These are phyloP conservation scores for Manacus vitellinus DNA, from an alignment of 2,113 vertebrate species.

Conservation along the genomic window DNA sequence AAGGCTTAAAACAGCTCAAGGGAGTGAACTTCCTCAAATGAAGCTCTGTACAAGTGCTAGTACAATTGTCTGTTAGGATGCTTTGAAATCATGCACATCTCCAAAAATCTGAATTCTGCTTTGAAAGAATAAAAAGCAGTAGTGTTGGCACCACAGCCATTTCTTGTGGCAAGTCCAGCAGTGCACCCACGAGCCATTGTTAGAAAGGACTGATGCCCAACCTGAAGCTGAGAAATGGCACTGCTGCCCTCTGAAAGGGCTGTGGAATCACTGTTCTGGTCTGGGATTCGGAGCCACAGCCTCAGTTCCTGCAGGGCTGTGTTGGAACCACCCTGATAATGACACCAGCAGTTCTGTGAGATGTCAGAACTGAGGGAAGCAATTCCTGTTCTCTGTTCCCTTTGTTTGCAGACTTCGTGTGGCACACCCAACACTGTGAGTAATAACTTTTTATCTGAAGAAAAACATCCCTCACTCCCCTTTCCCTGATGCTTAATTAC, in stretches of 20 bases:
- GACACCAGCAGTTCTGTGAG: neutral
- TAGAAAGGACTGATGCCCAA: neutral
- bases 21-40: neutral
- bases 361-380: neutral
- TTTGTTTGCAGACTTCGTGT: neutral
- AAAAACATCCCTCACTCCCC: neutral
- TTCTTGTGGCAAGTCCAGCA: neutral
- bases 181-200: neutral
- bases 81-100: neutral
- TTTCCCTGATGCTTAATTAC: neutral
- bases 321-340: fast-evolving
- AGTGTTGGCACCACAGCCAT: fast-evolving
- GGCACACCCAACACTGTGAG: neutral
- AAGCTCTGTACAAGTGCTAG: neutral
- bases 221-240: neutral
- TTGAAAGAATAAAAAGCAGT: neutral
- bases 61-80: neutral
- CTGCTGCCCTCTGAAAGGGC: neutral
- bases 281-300: neutral
- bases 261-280: neutral
- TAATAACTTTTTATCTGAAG: neutral
- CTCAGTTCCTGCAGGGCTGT: neutral
- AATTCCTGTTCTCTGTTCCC: neutral
- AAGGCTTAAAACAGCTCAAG: neutral
- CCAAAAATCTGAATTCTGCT: neutral